Base-by-base conservation (phyloP, 2,888 invertebrate genomes). In the Pollenia labialis region DNA sequence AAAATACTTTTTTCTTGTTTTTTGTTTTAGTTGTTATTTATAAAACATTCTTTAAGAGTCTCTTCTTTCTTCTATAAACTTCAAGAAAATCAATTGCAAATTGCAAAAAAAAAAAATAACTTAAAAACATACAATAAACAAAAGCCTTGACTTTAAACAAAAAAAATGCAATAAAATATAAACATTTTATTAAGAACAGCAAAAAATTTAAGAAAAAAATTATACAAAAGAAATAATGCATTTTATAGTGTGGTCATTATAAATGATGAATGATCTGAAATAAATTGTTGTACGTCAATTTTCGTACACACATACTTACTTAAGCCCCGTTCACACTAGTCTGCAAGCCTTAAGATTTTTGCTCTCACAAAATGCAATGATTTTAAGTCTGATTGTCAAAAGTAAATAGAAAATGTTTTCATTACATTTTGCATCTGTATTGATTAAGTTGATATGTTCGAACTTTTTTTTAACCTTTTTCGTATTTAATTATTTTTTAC, bases 191-290 rank as follows among this genome's bases (percentile, higher is more conserved):
- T 54, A 69, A 54, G 75, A 68, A 52, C 75, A 62, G n/a, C 16
- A 68, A 58, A 68, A 50, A 23, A n/a, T 9, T n/a, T 32, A 32
- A 58, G 46, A 74, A 50, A 12, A 46, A 46, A 58, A 58, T 52
- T 52, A 8, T 42, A 48, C 40, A 50, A 50, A 52, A 50, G 44
- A 64, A 60, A 60, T 50, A 69, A 76, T 77, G 42, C 44, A 62
- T 62, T 71, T 71, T 60, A 52, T 58, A 50, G 11, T 54, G 69
- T n/a, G 16, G 18, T 50, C 56, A 77, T 66, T 83, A 56, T 44
- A 64, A 83, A 83, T 77, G 69, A 77, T 77, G 71, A 77, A 83
- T 77, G 71, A 71, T 71, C 40, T 71, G 71, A 56, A 60, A 75
- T 32, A 72, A 81, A 77, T 83, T 71, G 46, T 64, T 56, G 48